phyloP scores from a whole-genome alignment of 1,140 invertebrate genomes.

The Euwallacea fornicatus region DNA sequence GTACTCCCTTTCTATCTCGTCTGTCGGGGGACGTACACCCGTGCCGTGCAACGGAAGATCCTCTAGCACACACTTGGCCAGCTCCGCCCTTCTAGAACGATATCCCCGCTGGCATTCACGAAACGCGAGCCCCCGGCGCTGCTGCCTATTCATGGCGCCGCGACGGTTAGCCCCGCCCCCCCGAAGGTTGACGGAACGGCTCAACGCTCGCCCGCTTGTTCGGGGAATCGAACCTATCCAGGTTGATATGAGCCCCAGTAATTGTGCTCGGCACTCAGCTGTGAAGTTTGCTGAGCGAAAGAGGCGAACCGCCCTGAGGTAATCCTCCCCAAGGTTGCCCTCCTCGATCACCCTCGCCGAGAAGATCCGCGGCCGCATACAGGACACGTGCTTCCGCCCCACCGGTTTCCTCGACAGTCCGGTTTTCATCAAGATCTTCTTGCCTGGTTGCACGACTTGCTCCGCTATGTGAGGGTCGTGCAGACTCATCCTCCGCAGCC shows the following conservation, averaged over 20 bases:
- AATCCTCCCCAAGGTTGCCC: no score
- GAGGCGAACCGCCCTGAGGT: no score
- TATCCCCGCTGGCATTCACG: not conserved
- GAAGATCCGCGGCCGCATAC: no score
- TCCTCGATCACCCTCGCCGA: no score
- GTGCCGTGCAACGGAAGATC: not conserved
- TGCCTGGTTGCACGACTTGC: not conserved
- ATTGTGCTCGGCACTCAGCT: not conserved
- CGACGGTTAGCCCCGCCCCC: not conserved
- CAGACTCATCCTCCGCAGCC: not conserved
- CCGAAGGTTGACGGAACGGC: not conserved
- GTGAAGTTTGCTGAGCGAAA: not conserved
- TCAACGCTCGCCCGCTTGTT: not conserved
- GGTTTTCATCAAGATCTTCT: not conserved
- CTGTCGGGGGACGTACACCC: not conserved
- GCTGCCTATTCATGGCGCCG: not conserved
- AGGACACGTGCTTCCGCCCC: not conserved
- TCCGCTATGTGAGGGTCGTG: not conserved
- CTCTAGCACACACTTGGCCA: not conserved
- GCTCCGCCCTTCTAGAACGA: not conserved
- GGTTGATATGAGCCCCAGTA: not conserved
- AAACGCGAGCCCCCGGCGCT: not conserved
- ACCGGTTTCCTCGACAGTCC: not conserved
- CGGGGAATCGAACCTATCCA: not conserved
- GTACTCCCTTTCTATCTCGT: not conserved